These are phyloP conservation scores for Agonum fuliginosum DNA, from an alignment of 2,888 invertebrate species.

Conservation along the genomic window DNA sequence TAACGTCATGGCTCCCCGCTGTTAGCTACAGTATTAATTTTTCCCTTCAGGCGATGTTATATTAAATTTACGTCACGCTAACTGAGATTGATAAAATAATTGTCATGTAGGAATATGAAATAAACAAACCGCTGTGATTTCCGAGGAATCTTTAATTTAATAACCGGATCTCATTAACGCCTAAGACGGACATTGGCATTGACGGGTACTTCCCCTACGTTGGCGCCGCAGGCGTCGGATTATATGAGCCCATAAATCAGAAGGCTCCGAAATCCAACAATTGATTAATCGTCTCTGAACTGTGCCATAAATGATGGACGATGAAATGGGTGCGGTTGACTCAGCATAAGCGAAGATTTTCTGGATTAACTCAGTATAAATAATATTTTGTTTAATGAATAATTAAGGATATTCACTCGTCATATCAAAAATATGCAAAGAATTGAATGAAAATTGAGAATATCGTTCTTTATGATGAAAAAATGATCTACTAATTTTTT, in stretches of 20 bases:
- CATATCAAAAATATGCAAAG: no score
- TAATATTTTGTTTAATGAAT: no score
- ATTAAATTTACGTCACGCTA: conserved; percentile 50
- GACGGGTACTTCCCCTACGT: background rate
- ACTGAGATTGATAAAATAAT: conserved; percentile 58
- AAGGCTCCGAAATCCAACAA: conserved; percentile 31
- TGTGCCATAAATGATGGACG: conserved; percentile 44
- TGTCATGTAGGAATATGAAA: conserved; percentile 49
- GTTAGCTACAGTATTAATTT: conserved; percentile 3
- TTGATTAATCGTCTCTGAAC: conserved; percentile 54
- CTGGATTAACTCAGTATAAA: no score
- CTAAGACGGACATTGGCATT: conserved; percentile 55
- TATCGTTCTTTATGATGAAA: no score
- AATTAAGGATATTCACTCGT: no score
- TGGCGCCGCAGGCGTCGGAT: conserved; percentile 45
- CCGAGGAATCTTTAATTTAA: conserved; percentile 57
- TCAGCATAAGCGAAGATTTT: no score
- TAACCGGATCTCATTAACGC: conserved; percentile 55
- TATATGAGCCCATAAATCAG: conserved; percentile 56
- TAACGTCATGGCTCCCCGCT: background rate
- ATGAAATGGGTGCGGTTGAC: no score
- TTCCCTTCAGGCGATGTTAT: conserved; percentile 22
- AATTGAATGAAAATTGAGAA: no score
- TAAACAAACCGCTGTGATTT: conserved; percentile 44
- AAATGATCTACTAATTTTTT: no score